A percentile compares a stretch with the other conserved stretches of the same genome.
These are phyloP conservation scores for Myoxocephalus aenaeus DNA, from an alignment of 2,797 vertebrate genomes.

Conservation along the genomic window DNA sequence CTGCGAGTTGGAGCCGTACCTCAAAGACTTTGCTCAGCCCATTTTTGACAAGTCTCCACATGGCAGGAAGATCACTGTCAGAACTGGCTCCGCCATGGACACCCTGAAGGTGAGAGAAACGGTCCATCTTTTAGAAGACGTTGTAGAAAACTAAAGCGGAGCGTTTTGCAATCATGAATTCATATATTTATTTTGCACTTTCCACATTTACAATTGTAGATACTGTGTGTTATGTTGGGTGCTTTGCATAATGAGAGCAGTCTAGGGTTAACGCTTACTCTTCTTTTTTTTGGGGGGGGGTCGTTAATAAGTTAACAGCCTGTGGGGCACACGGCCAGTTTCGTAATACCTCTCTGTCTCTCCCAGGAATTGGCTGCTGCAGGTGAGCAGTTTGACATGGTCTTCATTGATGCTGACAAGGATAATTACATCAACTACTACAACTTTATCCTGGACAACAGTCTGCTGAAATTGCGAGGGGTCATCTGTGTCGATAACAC, in stretches of 20 bases:
- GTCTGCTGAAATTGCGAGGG: slow-evolving; percentile 83
- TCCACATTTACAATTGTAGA: neutral
- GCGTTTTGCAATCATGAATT: neutral
- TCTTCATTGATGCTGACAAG: slow-evolving; percentile 90
- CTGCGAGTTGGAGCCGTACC: slow-evolving; percentile 75
- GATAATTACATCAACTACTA: slow-evolving; percentile 87
- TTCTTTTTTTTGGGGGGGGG: neutral
- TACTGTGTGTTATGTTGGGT: neutral
- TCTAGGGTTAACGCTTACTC: neutral
- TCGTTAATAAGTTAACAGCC: neutral
- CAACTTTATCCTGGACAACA: slow-evolving; percentile 88
- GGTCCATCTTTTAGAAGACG: neutral
- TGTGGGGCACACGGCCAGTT: neutral
- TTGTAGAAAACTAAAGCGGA: neutral
- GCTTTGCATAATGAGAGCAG: slow-evolving; percentile 9
- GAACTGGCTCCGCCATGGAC: slow-evolving; percentile 79
- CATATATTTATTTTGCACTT: neutral
- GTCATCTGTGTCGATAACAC: slow-evolving; percentile 87
- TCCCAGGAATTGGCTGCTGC: slow-evolving; percentile 80
- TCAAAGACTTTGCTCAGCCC: slow-evolving; percentile 81
- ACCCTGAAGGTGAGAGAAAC: slow-evolving; percentile 74
- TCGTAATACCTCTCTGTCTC: slow-evolving; percentile 7
- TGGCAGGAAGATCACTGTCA: slow-evolving; percentile 80
- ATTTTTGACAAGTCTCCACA: slow-evolving; percentile 81
- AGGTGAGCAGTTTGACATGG: slow-evolving; percentile 87